Evolutionary conservation across 2,888 invertebrate species (phyloP), one percentile per base, ranked within the genome.

Genomic region (Tenthredo livida): DNA sequence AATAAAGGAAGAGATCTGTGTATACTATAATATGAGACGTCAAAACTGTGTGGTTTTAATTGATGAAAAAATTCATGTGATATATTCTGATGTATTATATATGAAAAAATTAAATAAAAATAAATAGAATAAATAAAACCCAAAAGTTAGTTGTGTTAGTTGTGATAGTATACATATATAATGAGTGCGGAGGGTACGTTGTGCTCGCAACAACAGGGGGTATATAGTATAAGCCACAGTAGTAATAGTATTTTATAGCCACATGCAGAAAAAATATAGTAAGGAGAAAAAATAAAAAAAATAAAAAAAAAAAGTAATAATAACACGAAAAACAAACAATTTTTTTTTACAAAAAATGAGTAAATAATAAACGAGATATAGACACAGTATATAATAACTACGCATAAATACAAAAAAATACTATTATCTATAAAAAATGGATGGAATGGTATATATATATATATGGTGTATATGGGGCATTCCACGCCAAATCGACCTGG

Each of bases 401-500:
- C 67, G 67, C 25, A 61, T 61, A 61, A 61, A 61, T 61, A 61
- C 84, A 37, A 72, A 61, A 84, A 33, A 70, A n/a, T 70, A 37
- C 25, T 70, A 72, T 61, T 17, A 83, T 50, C 43, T 83, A 43
- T n/a, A 83, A 65, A 67, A 83, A 67, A 83, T 83, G 83, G 83
- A 83, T 83, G 83, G 83, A 83, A 83, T 83, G 83, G 54, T 75
- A 50, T 83, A 67, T 37, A 37, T 37, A 29, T 73, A 17, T 73
- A 43, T 29, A 25, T 54, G 10, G 37, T 37, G 37, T 29, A 29
- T n/a, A n/a, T n/a, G n/a, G n/a, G n/a, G n/a, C n/a, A n/a, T n/a
- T n/a, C n/a, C n/a, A n/a, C n/a, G n/a, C n/a, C n/a, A n/a, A n/a
- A n/a, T n/a, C n/a, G n/a, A n/a, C n/a, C n/a, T n/a, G n/a, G n/a